Conservation (phyloP, 2,113 vertebrate genomes). For the Corvus moneduloides region DNA sequence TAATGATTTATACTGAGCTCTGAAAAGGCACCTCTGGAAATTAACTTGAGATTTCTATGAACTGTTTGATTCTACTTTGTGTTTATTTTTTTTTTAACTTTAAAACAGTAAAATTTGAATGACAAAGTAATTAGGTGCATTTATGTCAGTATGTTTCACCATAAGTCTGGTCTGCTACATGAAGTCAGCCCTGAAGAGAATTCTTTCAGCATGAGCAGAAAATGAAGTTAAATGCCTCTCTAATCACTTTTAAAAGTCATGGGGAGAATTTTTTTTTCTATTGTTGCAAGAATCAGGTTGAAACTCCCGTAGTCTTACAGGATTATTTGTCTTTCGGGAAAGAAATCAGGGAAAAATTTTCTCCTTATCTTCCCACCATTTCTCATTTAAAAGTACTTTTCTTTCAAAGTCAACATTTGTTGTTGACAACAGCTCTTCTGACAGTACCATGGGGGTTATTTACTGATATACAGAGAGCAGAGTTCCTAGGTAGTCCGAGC, state of each 20-base stretch:
- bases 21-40: conserved; percentile 21
- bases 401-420: not conserved
- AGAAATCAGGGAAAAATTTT: not conserved
- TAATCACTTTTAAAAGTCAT: not conserved
- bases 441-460: not conserved
- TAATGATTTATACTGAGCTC: not conserved
- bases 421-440: not conserved
- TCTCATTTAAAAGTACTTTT: conserved; percentile 38
- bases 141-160: conserved; percentile 3
- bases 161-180: not conserved
- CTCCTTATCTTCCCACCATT: not conserved
- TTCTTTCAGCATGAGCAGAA: conserved; percentile 1
- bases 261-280: not conserved
- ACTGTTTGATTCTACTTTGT: not conserved
- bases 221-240: not conserved
- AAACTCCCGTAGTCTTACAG: not conserved
- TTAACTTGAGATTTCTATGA: conserved; percentile 34
- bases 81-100: not conserved
- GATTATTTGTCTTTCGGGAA: not conserved
- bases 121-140: conserved; percentile 33
- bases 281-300: not conserved
- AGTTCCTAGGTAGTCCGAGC: not conserved
- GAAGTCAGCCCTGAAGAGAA: not conserved
- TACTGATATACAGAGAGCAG: not conserved
- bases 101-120: conserved; percentile 35